phyloP scores from a whole-genome alignment of 2,113 vertebrate genomes.

The Grallaria varia region DNA sequence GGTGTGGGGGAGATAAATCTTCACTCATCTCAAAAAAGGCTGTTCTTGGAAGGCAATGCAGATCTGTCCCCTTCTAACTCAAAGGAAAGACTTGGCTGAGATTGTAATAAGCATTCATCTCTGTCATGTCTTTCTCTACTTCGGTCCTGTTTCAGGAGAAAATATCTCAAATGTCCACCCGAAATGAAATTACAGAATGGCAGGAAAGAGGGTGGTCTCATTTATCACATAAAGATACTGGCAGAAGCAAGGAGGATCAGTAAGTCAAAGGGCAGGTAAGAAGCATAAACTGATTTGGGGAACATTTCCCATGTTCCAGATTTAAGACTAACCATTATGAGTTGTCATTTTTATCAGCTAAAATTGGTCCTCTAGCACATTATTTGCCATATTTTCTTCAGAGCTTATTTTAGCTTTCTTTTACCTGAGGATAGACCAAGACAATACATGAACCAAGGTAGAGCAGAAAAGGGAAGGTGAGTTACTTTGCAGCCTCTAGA shows the following conservation, averaged over 20 bases:
- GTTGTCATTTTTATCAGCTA: background rate
- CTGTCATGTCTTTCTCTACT: background rate
- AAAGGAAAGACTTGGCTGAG: background rate
- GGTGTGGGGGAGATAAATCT: background rate
- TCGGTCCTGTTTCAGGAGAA: background rate
- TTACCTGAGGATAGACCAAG: background rate
- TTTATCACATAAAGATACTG: background rate
- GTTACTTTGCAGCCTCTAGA: background rate
- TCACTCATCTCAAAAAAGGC: background rate
- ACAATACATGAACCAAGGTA: background rate
- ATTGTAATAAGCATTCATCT: conserved; percentile 3
- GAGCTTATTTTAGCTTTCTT: background rate
- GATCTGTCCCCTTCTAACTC: background rate
- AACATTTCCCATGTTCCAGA: background rate
- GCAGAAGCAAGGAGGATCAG: background rate
- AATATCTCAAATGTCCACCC: background rate
- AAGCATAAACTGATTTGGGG: background rate
- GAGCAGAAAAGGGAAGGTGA: background rate
- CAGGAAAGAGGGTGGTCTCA: background rate
- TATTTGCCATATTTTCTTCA: background rate
- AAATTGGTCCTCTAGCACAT: background rate
- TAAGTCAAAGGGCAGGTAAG: background rate
- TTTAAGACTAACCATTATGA: background rate
- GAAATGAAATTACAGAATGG: conserved; percentile 17
- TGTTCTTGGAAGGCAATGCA: background rate